phyloP scores from a whole-genome alignment of 1,140 invertebrate genomes.

The Ganaspis sp. region DNA sequence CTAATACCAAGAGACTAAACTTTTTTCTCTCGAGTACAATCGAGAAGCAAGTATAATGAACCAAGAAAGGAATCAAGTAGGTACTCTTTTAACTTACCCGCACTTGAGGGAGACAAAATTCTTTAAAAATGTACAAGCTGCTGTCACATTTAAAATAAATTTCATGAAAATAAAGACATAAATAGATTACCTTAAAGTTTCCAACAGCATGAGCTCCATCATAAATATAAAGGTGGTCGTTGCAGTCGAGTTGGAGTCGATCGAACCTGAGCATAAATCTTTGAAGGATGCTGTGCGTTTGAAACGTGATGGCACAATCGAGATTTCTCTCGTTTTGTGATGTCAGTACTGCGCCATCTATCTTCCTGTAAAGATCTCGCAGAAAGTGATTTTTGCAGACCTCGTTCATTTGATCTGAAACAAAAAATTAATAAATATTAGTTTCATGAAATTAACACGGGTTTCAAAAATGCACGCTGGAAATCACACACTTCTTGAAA shows the following conservation, averaged over 20 bases:
- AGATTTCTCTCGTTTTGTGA: constrained; percentile 92
- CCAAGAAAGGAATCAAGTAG: not conserved
- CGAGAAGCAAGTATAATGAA: not conserved
- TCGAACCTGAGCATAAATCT: constrained; percentile 95
- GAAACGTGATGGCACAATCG: constrained; percentile 93
- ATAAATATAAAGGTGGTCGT: constrained; percentile 94
- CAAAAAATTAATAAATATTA: constrained; percentile 62
- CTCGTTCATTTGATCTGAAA: constrained; percentile 90
- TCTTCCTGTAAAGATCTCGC: constrained; percentile 90
- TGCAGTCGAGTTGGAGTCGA: constrained; percentile 88
- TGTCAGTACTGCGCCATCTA: constrained; percentile 91
- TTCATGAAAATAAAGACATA: no score
- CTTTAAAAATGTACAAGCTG: no score
- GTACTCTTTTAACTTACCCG: no score
- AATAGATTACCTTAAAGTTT: constrained; percentile 85
- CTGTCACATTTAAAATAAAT: no score
- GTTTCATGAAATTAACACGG: no score
- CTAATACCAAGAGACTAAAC: not conserved
- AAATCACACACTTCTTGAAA: no score
- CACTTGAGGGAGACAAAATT: no score
- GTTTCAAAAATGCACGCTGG: no score
- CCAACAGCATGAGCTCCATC: constrained; percentile 93
- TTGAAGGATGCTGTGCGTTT: constrained; percentile 94
- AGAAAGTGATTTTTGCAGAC: constrained; percentile 92
- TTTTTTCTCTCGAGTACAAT: not conserved